phyloP scores from a whole-genome alignment of 2,888 invertebrate species.

The Diaperis boleti region DNA sequence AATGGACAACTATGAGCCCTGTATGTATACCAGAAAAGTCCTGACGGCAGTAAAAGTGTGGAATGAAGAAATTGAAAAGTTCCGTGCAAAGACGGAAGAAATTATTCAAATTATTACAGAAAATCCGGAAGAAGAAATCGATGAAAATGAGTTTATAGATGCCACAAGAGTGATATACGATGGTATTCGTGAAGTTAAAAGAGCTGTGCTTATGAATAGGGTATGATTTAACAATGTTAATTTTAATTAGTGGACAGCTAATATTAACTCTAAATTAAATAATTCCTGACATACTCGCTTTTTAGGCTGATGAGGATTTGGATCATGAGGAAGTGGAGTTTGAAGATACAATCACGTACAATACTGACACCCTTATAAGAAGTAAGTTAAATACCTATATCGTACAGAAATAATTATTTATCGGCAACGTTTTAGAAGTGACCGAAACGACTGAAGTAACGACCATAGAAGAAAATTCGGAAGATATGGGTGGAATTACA shows the following conservation, averaged over 20 bases:
- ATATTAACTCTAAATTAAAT: no score
- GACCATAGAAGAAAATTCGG: no score
- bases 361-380: background rate
- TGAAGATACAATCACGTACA: constrained; percentile 80
- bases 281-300: background rate
- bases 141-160: constrained; percentile 97
- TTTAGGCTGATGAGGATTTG: constrained; percentile 76
- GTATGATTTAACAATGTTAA: no score
- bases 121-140: constrained; percentile 83
- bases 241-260: no score
- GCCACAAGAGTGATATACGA: constrained; percentile 95
- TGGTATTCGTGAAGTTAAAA: constrained; percentile 93
- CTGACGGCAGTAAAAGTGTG: constrained; percentile 94
- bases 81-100: constrained; percentile 2
- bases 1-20: constrained; percentile 98
- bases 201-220: constrained; percentile 95
- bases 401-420: background rate
- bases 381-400: background rate
- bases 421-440: no score
- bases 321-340: constrained; percentile 88
- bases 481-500: constrained; percentile 19
- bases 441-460: background rate
- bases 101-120: background rate
- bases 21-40: constrained; percentile 95
- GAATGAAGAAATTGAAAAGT: constrained; percentile 70